Evolutionary conservation across 2,113 vertebrate species (phyloP), one percentile per base, ranked within the genome.

Genomic region (Spermophilus dauricus): DNA sequence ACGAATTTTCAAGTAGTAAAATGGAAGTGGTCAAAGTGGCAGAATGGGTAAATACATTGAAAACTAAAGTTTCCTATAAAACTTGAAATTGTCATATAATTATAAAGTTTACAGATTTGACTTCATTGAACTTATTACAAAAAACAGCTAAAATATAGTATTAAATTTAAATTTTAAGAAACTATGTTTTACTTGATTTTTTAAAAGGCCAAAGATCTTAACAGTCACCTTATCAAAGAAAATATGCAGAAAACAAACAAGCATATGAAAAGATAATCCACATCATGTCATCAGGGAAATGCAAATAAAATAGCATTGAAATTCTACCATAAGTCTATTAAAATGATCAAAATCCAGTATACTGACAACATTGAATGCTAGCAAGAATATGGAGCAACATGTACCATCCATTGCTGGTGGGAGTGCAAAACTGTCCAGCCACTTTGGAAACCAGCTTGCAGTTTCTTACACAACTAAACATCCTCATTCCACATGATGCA

Each of bases 51-150:
- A 94, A 67, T 58, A 7, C 45, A 82, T 11, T 51, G 34, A 93
- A 96, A 91, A 78, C 1, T 67, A 82, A 82, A 18, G 7, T 73
- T 80, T 75, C 0, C 37, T 53, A 61, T 61, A 80, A 85, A 39
- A 13, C 86, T 86, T 53, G 48, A 89, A 96, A 80, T 32, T 53
- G 24, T 75, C 16, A 81, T 58, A 34, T 67, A 91, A 78, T 91
- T 86, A 37, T 56, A 77, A 76, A 26, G 20, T 90, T 91, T 73
- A 70, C 7, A 90, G n/a, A 77, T 77, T 32, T 97, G 34, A 92
- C n/a, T 81, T 86, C 14, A 70, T 30, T 22, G 85, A 89, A 69
- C 4, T 48, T 51, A 81, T 24, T 86, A 58, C 17, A 77, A 8
- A 72, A 85, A 78, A 17, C 34, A 89, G 39, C 67, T 91, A 77